Base-by-base conservation (phyloP, 1,140 invertebrate genomes). In the Vanessa atalanta region DNA sequence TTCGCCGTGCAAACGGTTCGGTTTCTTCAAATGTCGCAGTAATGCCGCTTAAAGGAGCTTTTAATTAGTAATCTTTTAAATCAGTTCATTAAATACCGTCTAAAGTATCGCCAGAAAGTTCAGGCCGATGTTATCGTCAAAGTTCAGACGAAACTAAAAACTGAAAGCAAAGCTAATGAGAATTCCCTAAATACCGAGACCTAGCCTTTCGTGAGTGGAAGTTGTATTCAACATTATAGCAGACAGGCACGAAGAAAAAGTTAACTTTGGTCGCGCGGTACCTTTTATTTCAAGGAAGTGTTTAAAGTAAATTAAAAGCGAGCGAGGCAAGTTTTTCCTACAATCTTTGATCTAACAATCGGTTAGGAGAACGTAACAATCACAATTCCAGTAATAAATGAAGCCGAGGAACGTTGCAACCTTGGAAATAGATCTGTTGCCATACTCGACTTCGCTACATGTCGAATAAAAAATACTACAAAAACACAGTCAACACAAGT, bases 281-380 rank as follows among this genome's bases (percentile, higher is more conserved):
- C 81, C 83, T 87, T 87, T 84, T 86, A 85, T 84, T 89, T 89
- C 83, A 83, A 86, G 83, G 86, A 89, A 91, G 83, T 83, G 83
- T 84, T 88, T 85, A 80, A 85, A 89, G 81, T 84, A 86, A 90
- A 90, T 87, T 89, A 88, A 89, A 87, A 86, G 81, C 78, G 73
- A 67, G 72, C 82, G 71, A 75, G 70, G 73, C 78, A 79, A 75
- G 81, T 85, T 86, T 88, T 89, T 85, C 82, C 82, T 78, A 70
- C 77, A 63, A 84, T 81, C 79, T 81, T 82, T 85, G 85, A 86
- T 86, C 83, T 87, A 85, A 86, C 84, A 86, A 87, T 88, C 76
- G 80, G 79, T 77, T 82, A 76, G 79, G 83, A 84, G 83, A 88
- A 87, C 79, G 85, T 79, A 82, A 84, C 83, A 87, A 83, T 88